phyloP scores from a whole-genome alignment of 2,888 invertebrate species.

The Mamestra brassicae region DNA sequence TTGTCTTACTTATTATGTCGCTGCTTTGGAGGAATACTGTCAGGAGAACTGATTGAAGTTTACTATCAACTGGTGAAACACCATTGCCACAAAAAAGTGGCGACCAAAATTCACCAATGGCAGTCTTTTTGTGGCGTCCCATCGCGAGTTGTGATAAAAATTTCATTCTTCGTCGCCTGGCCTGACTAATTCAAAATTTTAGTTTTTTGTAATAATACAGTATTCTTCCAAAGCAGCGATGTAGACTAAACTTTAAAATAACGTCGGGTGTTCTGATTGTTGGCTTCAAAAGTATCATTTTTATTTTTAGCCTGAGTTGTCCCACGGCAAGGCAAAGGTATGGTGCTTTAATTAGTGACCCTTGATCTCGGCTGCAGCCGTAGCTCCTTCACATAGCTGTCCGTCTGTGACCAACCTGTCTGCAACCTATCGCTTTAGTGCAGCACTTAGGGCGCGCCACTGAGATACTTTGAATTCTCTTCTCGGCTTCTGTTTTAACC shows the following conservation, averaged over 20 bases:
- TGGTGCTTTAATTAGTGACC: constrained; percentile 4
- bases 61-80: too few species aligned
- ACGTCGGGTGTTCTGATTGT: neutral
- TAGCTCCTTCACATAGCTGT: neutral
- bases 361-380: neutral
- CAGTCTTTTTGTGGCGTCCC: too few species aligned
- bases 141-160: too few species aligned
- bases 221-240: too few species aligned
- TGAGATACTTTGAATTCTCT: neutral
- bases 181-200: too few species aligned
- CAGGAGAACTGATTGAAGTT: too few species aligned
- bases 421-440: constrained; percentile 10
- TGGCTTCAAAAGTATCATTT: constrained; percentile 4
- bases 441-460: neutral
- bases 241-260: neutral
- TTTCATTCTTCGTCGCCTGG: too few species aligned
- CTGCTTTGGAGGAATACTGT: too few species aligned
- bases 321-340: constrained; percentile 11
- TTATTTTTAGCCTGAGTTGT: constrained; percentile 12
- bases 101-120: too few species aligned
- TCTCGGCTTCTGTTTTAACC: neutral
- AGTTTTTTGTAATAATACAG: too few species aligned
- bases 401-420: neutral
- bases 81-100: too few species aligned
- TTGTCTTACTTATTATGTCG: neutral